phyloP scores from a whole-genome alignment of 2,888 invertebrate genomes.

The Nomada goodeniana region DNA sequence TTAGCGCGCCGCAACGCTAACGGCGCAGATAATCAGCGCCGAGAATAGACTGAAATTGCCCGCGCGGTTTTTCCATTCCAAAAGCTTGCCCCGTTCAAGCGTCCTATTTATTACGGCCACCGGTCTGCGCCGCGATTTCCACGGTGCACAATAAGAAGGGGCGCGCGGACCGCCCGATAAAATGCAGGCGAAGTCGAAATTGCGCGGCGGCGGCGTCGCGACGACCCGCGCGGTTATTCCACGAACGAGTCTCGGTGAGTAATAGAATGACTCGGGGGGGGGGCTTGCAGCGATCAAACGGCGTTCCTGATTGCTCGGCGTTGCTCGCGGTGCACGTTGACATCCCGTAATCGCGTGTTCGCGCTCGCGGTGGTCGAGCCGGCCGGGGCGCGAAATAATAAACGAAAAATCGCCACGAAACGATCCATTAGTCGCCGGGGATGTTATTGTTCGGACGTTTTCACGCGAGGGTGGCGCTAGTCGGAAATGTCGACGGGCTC shows the following conservation, averaged over 20 bases:
- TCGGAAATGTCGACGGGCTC: background rate
- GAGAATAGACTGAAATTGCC: background rate
- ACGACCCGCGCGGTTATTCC: conserved; percentile 26
- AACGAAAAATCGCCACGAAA: conserved; percentile 18
- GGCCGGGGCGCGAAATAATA: conserved; percentile 22
- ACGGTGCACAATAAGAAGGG: background rate
- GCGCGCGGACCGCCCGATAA: background rate
- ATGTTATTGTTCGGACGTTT: background rate
- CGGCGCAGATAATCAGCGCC: background rate
- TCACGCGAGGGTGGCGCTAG: background rate
- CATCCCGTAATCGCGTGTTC: conserved; percentile 40
- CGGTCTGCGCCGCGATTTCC: background rate
- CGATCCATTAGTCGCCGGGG: conserved; percentile 22
- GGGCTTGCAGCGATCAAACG: conserved; percentile 43
- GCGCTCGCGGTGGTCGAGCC: conserved; percentile 38
- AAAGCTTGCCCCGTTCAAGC: background rate
- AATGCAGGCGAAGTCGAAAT: conserved; percentile 17
- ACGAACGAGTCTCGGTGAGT: conserved; percentile 46
- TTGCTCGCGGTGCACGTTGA: conserved; percentile 45
- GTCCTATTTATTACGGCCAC: conserved; percentile 20
- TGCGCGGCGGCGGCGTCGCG: conserved; percentile 10
- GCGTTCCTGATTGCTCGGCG: conserved; percentile 56
- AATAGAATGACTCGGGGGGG: conserved; percentile 45
- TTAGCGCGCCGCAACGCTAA: background rate
- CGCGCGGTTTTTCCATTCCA: too few relatives aligned